phyloP scores from a whole-genome alignment of 92 coral and sea anemone genomes.

The Epizoanthus fatuus region DNA sequence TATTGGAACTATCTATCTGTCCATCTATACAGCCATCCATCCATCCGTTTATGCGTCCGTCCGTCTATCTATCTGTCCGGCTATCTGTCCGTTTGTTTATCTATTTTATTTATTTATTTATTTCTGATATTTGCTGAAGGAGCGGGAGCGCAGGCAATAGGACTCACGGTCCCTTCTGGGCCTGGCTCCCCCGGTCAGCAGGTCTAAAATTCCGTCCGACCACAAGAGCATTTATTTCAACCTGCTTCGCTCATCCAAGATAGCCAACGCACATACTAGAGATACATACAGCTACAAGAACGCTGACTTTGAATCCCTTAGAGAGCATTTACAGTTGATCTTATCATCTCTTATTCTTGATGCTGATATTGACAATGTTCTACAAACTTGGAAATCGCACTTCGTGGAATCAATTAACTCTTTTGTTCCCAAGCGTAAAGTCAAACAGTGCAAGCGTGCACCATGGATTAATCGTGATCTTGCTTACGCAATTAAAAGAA shows the following conservation, averaged over 20 bases:
- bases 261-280: background rate
- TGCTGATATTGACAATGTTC: too few species aligned
- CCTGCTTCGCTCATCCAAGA: conserved; percentile 4
- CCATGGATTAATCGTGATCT: conserved; percentile 46
- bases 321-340: background rate
- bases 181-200: too few species aligned
- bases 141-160: too few species aligned
- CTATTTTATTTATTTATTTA: too few species aligned
- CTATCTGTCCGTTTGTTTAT: too few species aligned
- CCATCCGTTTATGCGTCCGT: background rate
- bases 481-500: conserved; percentile 22
- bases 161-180: too few species aligned
- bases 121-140: too few species aligned
- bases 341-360: background rate
- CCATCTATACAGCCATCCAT: too few species aligned
- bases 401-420: background rate
- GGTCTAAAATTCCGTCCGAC: too few species aligned
- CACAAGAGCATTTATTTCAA: conserved; percentile 4
- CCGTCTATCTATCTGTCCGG: background rate
- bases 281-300: conserved; percentile 13
- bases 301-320: conserved; percentile 33
- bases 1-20: too few species aligned
- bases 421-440: background rate
- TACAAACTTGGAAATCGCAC: too few species aligned
- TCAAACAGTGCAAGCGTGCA: background rate